Conservation (phyloP, 2,797 vertebrate genomes). For the Artibeus lituratus region DNA sequence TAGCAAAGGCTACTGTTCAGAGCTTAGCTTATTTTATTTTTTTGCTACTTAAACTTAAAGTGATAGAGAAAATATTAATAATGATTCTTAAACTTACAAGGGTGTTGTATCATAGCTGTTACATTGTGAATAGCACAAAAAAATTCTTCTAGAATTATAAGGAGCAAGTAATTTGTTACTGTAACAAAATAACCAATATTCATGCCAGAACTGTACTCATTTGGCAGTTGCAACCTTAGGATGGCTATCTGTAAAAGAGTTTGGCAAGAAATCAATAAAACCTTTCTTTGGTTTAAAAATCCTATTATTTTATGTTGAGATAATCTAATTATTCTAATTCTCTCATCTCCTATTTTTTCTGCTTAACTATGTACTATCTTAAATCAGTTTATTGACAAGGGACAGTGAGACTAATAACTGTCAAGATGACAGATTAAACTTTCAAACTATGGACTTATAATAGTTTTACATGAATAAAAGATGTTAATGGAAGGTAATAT, state of each 20-base stretch:
- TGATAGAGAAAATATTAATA: neutral
- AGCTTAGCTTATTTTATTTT: neutral
- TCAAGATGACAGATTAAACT: constrained; percentile 57
- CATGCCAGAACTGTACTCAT: neutral
- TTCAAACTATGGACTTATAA: constrained; percentile 16
- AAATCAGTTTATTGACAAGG: constrained; percentile 64
- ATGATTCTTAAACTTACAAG: neutral
- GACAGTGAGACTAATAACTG: constrained; percentile 60
- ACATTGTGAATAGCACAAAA: neutral
- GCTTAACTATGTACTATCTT: constrained; percentile 14
- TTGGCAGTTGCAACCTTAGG: neutral
- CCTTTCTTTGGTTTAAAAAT: neutral
- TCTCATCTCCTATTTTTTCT: constrained; percentile 32
- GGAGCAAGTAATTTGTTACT: neutral
- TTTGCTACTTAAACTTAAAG: neutral
- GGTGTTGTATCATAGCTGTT: neutral
- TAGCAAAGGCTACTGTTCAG: neutral
- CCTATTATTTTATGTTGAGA: constrained; percentile 29
- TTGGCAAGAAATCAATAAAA: neutral
- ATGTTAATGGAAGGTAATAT: constrained; percentile 39
- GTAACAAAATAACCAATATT: neutral
- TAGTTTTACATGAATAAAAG: constrained; percentile 43
- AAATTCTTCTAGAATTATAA: neutral
- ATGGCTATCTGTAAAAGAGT: neutral
- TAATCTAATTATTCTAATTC: constrained; percentile 49